A percentile compares a stretch with the other conserved stretches of the same genome.
These are phyloP conservation scores for Sylvia borin DNA, from an alignment of 2,797 vertebrate genomes.

Conservation along the genomic window DNA sequence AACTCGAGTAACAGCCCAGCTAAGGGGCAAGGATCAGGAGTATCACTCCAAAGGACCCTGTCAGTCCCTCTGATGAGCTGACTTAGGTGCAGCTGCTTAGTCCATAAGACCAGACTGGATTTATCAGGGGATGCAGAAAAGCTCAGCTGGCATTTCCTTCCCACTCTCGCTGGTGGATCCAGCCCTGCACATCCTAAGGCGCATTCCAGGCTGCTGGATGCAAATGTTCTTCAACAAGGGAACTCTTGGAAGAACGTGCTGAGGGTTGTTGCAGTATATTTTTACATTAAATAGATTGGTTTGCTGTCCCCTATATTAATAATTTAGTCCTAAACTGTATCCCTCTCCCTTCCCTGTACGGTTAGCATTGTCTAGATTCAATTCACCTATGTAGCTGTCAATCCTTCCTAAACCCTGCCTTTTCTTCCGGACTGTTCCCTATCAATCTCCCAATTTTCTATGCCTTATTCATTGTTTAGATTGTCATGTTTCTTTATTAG, in stretches of 20 bases:
- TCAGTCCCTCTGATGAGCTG: background rate
- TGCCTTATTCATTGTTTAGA: no score
- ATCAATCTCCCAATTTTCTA: no score
- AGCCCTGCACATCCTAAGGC: background rate
- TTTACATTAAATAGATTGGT: no score
- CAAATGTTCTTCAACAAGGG: rapidly evolving
- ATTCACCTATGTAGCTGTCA: no score
- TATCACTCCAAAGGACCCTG: background rate
- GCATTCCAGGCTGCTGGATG: background rate
- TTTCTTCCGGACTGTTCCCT: no score
- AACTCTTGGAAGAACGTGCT: background rate
- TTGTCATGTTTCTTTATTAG: no score
- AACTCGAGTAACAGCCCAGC: background rate
- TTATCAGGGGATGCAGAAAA: background rate
- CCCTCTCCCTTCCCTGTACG: no score
- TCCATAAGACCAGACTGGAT: background rate
- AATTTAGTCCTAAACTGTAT: no score
- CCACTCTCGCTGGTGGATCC: background rate
- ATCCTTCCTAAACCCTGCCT: no score
- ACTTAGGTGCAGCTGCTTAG: background rate
- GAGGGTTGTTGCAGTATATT: background rate
- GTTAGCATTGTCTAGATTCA: no score
- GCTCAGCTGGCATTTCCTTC: background rate
- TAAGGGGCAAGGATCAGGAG: background rate
- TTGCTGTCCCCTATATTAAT: no score